These are phyloP conservation scores for Hippocampus abdominalis DNA, from an alignment of 2,113 vertebrate species.

Conservation along the genomic window DNA sequence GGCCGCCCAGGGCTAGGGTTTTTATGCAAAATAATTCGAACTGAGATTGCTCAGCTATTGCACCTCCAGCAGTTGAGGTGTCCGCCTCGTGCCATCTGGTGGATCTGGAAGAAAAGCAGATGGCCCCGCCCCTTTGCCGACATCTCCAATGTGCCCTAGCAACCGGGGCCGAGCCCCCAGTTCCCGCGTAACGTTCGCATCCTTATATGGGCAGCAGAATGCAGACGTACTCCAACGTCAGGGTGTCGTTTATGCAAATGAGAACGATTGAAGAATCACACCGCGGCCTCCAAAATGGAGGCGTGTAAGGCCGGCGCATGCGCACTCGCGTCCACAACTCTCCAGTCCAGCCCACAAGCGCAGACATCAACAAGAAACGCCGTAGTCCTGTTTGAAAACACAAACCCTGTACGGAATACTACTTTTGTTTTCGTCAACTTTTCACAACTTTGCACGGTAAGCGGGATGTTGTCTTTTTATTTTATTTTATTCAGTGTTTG, in stretches of 20 bases:
- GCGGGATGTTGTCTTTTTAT: not conserved
- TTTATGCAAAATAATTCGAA: too few relatives aligned
- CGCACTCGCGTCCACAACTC: conserved; percentile 68
- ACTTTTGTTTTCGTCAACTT: conserved; percentile 23
- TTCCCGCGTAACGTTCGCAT: conserved; percentile 82
- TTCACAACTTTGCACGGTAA: conserved; percentile 55
- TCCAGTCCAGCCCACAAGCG: conserved; percentile 62
- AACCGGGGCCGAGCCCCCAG: conserved; percentile 73
- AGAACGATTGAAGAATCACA: conserved; percentile 76
- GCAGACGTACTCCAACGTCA: conserved; percentile 76
- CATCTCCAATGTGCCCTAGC: conserved; percentile 73
- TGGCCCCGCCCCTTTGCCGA: conserved; percentile 51
- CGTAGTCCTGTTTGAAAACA: conserved; percentile 38
- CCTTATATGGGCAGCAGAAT: conserved; percentile 82
- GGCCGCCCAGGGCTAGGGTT: too few relatives aligned
- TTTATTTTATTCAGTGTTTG: not conserved
- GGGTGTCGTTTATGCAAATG: conserved; percentile 69
- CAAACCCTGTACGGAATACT: conserved; percentile 23
- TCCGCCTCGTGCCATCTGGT: conserved; percentile 60
- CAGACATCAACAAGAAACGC: conserved; percentile 72
- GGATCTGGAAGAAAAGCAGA: conserved; percentile 57
- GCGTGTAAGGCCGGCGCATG: conserved; percentile 75
- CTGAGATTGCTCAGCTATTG: conserved; percentile 2
- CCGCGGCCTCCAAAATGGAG: conserved; percentile 71
- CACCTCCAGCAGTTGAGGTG: conserved; percentile 30